These are phyloP conservation scores for Prochilodus magdalenae DNA, from an alignment of 2,113 vertebrate genomes.

Conservation along the genomic window DNA sequence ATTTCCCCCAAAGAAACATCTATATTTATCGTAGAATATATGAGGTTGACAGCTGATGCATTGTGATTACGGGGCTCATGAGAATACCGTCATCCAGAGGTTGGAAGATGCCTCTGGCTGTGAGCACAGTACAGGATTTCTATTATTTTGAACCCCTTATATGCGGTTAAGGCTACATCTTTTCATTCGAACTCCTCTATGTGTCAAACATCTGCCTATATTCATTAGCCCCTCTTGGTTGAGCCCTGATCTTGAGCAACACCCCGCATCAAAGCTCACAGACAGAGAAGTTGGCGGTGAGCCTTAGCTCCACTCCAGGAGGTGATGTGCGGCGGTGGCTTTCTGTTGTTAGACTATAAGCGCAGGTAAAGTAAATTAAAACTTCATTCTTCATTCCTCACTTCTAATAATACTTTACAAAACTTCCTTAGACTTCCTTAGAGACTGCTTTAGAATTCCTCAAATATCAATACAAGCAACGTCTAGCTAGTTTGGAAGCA, in stretches of 20 bases:
- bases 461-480: no score
- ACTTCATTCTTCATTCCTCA: no score
- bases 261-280: background rate
- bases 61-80: constrained; percentile 30
- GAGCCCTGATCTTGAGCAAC: background rate
- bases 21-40: constrained; percentile 23
- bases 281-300: background rate
- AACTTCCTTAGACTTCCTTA: no score
- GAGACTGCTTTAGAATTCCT: no score
- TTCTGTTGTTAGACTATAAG: no score
- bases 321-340: no score
- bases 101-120: constrained; percentile 30
- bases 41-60: constrained; percentile 26
- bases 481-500: no score
- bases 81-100: constrained; percentile 18
- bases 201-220: background rate
- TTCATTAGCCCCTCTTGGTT: background rate
- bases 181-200: background rate
- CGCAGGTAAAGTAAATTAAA: no score
- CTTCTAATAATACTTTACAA: no score
- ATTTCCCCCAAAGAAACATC: constrained; percentile 11
- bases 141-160: background rate
- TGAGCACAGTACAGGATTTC: constrained; percentile 20
- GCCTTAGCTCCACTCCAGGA: background rate
- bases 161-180: constrained; percentile 3